These are phyloP conservation scores for Melinopterus prodromus DNA, from an alignment of 2,888 invertebrate genomes.

Conservation along the genomic window DNA sequence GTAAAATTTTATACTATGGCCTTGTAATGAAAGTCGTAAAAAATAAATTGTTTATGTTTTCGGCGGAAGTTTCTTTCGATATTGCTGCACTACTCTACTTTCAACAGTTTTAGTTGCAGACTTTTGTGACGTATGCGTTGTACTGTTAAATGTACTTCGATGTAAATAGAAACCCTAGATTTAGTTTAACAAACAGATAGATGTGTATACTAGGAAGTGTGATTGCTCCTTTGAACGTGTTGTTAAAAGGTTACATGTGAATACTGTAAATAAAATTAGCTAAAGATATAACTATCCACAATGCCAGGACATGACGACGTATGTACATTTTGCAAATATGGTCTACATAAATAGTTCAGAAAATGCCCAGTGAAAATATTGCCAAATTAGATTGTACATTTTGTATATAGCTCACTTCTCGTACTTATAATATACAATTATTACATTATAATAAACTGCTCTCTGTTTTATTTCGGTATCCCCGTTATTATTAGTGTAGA, in stretches of 20 bases:
- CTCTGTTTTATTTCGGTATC: background rate
- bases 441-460: background rate
- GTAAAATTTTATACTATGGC: background rate
- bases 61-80: background rate
- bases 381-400: conserved; percentile 4
- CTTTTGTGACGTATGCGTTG: too few relatives aligned
- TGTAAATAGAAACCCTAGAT: too few relatives aligned
- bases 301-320: background rate
- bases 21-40: background rate
- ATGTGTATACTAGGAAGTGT: too few relatives aligned
- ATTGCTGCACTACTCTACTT: background rate
- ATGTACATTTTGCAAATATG: background rate
- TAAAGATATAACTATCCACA: background rate
- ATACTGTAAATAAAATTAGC: background rate
- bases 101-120: too few relatives aligned
- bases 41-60: background rate
- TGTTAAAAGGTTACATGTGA: background rate
- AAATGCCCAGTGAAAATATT: background rate
- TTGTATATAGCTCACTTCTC: background rate
- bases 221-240: too few relatives aligned
- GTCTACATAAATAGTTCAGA: background rate
- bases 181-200: too few relatives aligned
- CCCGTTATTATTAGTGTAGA: background rate
- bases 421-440: background rate
- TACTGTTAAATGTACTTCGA: too few relatives aligned